A percentile compares a stretch with the other conserved stretches of the same genome.
These are phyloP conservation scores for Cotesia chilonis DNA, from an alignment of 1,140 invertebrate genomes.

Conservation along the genomic window DNA sequence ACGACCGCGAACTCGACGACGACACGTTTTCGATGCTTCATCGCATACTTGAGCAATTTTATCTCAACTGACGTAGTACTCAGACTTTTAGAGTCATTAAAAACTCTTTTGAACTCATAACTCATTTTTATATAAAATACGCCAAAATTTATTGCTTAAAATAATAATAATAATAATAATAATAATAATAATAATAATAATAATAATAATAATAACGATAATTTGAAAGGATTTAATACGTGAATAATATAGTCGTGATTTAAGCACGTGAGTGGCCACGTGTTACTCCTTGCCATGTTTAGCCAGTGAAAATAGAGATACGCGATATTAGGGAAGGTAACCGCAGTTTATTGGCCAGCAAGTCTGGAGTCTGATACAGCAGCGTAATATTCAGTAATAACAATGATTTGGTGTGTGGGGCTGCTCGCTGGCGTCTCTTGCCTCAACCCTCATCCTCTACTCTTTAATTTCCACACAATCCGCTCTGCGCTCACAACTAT, in stretches of 20 bases:
- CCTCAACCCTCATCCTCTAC: not conserved
- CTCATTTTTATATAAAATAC: too few relatives aligned
- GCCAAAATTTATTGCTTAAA: too few relatives aligned
- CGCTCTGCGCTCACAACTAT: constrained; percentile 34
- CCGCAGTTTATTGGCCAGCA: constrained; percentile 63
- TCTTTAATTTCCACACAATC: constrained; percentile 22
- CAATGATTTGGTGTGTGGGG: constrained; percentile 63
- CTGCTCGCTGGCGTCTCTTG: constrained; percentile 44
- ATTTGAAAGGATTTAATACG: too few relatives aligned
- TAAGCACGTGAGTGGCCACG: not conserved
- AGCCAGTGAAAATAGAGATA: constrained; percentile 62
- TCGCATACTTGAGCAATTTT: constrained; percentile 49
- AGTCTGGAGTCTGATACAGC: constrained; percentile 61
- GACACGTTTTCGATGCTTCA: constrained; percentile 56
- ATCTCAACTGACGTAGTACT: constrained; percentile 38
- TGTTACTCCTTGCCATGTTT: not conserved
- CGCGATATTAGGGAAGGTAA: constrained; percentile 60
- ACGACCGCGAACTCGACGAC: constrained; percentile 51
- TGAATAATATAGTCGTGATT: not conserved
- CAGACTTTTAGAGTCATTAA: constrained; percentile 29
- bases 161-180: too few relatives aligned
- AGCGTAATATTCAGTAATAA: constrained; percentile 65
- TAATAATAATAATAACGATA: too few relatives aligned
- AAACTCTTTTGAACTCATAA: not conserved
- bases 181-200: too few relatives aligned